Conservation (phyloP, 2,888 invertebrate species). For the Pseudococcus jackbeardsleyi region DNA sequence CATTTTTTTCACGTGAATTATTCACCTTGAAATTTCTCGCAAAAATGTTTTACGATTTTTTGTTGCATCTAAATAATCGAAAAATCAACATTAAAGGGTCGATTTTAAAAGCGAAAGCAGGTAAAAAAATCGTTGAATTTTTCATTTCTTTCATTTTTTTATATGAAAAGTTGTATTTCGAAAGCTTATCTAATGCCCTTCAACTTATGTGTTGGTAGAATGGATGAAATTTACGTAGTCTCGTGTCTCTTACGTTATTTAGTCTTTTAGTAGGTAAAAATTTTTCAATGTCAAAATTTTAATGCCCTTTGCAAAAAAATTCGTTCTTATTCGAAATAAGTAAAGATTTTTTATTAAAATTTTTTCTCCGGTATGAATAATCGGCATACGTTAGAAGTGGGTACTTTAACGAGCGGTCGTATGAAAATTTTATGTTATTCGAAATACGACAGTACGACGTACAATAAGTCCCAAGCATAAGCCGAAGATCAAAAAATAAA, state of each 20-base stretch:
- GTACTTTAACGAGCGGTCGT: neutral
- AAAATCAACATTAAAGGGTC: no score
- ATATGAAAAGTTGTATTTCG: neutral
- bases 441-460: neutral
- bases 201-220: neutral
- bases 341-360: neutral
- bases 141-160: no score
- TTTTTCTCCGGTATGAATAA: neutral
- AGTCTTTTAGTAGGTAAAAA: neutral
- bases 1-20: no score
- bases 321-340: neutral
- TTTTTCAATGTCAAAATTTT: neutral
- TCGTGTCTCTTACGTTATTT: neutral
- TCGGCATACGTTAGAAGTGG: neutral
- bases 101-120: no score
- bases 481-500: slow-evolving; percentile 3
- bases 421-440: slow-evolving; percentile 6
- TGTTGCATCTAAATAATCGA: no score
- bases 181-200: neutral
- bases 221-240: neutral
- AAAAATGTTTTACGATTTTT: no score
- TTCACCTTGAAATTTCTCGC: no score
- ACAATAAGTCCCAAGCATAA: neutral
- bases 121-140: neutral
- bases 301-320: neutral